Base-by-base conservation (phyloP, 30 jellyfish, hydroid and myxozoan genomes). In the Rhopilema esculentum region DNA sequence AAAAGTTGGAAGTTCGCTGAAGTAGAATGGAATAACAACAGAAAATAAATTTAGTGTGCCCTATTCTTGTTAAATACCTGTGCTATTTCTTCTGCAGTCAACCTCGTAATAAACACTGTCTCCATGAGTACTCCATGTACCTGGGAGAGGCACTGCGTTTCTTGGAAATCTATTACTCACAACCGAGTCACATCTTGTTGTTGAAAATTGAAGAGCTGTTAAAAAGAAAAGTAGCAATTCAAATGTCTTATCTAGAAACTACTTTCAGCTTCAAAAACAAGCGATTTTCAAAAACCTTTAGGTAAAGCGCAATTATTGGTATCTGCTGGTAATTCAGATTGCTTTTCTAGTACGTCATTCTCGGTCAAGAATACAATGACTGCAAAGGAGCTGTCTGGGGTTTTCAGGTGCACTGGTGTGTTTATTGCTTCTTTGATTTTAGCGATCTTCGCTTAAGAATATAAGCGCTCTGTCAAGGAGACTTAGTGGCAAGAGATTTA, bases 121-220 rank as follows among this genome's bases (percentile, higher is more conserved):
- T 17, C 40, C 26, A 20, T 70, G 53, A 18, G 51, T 28, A 2
- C 66, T 27, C 96, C 96, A 87, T 23, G 86, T 68, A 19, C 49
- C 9, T 18, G 87, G 87, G 65, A 74, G 48, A 16, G 27, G 17
- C 21, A 27, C 49, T 27, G 51, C 31, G 1, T 29, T 27, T 78
- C 84, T 69, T 21, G 96, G 96, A 64, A 66, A 87, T 33, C 79
- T 77, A 74, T 76, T 78, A 69, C 90, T 87, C 0, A 32, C 52
- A 40, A 87, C 71, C 2, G 88, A 66, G 63, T 87, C 96, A 61
- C 96, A 87, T 87, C 80, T 62, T 53, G 88, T 26, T 32, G 96
- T 87, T 4, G 84, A 29, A 30, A 28, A 77, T 69, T 87, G 85
- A 22, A 87, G 20, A 16, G 89, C 96, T 87, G 87, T n/a, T 40